Conservation (phyloP, 2,113 vertebrate species). For the Cephalopholis sonnerati region DNA sequence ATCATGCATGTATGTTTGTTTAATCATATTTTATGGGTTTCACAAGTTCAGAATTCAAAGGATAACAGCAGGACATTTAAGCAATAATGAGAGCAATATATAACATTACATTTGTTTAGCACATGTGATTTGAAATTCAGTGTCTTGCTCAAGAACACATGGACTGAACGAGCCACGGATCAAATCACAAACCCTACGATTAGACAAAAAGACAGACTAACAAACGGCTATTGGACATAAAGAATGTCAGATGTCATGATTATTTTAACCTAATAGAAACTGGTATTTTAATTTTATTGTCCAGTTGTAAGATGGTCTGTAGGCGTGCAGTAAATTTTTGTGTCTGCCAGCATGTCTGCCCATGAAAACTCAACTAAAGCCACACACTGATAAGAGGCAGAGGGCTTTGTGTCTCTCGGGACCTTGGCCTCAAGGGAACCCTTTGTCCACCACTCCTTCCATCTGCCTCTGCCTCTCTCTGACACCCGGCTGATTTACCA, state of each 20-base stretch:
- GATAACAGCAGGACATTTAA: neutral
- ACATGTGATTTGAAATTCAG: neutral
- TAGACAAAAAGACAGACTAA: neutral
- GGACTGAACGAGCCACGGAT: neutral
- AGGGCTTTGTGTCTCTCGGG: conserved; percentile 37
- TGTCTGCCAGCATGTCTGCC: conserved; percentile 6
- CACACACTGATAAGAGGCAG: conserved; percentile 50
- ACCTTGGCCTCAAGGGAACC: conserved; percentile 39
- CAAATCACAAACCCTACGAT: neutral
- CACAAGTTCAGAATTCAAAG: neutral
- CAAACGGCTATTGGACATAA: neutral
- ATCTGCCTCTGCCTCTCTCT: conserved; percentile 43
- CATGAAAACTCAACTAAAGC: conserved; percentile 31
- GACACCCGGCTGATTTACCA: conserved; percentile 63
- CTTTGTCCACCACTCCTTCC: conserved; percentile 59
- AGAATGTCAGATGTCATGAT: conserved; percentile 23
- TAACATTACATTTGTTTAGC: conserved; percentile 3
- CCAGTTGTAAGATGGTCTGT: conserved; percentile 13
- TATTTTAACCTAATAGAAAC: conserved; percentile 9
- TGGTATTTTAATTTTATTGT: conserved; percentile 31
- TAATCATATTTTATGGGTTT: neutral
- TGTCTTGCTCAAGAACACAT: neutral
- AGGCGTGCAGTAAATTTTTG: neutral
- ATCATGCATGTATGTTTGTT: neutral
- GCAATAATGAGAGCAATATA: neutral